phyloP scores from a whole-genome alignment of 2,113 vertebrate genomes.

The Psilopsiagon aurifrons region DNA sequence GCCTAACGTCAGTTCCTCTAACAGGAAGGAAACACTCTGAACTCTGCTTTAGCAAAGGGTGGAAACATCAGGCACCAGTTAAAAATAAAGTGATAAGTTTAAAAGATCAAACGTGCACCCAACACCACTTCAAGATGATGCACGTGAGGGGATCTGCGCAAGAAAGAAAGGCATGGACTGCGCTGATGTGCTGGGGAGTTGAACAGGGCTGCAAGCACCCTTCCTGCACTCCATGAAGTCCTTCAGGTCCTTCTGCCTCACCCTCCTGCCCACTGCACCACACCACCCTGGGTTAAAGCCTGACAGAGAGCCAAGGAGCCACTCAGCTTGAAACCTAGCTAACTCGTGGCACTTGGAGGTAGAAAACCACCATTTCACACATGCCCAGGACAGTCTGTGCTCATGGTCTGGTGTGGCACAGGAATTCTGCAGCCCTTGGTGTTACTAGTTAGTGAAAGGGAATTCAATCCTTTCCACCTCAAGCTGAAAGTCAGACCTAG shows the following conservation, averaged over 20 bases:
- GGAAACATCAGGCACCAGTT: not conserved
- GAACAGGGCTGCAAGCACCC: not conserved
- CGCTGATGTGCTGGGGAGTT: too few species aligned
- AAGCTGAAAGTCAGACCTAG: not conserved
- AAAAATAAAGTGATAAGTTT: not conserved
- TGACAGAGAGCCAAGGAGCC: not conserved
- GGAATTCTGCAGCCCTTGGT: not conserved
- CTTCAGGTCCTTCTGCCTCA: not conserved
- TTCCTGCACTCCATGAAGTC: not conserved
- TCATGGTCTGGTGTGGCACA: not conserved
- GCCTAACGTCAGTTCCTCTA: not conserved
- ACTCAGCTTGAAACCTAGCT: not conserved
- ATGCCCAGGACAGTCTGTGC: not conserved
- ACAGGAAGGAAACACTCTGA: constrained; percentile 3
- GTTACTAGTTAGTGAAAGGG: not conserved
- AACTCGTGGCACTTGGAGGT: not conserved
- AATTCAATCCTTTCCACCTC: not conserved
- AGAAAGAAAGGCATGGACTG: not conserved
- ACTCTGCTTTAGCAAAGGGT: not conserved
- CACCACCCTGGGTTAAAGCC: accelerated
- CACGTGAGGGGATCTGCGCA: not conserved
- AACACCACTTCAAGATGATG: not conserved
- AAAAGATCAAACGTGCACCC: not conserved
- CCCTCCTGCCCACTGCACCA: not conserved
- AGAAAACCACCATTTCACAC: not conserved